Evolutionary conservation across 2,797 vertebrate species (phyloP), one percentile per base, ranked within the genome.

Genomic region (Cetoscarus ocellatus): DNA sequence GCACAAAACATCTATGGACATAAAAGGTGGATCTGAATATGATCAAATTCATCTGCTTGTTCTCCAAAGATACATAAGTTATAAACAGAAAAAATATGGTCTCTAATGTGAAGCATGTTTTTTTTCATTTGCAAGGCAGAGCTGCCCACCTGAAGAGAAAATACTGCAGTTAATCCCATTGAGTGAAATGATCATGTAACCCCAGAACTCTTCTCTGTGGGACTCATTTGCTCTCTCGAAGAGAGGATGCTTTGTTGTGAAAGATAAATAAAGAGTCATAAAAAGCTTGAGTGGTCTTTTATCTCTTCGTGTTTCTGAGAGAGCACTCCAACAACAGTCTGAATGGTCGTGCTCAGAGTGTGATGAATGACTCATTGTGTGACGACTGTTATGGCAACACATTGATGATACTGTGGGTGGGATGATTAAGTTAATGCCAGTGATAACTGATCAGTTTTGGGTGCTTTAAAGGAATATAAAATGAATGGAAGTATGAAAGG

Each of bases 301-400:
- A 81, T 84, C 74, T 83, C 60, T 52, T 56, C 67, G 53, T 76
- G 74, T 40, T 14, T 75, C 64, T 65, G 1, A 65, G 66, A 78
- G 69, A 73, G 61, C 42, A 17, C 14, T 67, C 18, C 60, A 71
- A 47, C 69, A 74, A 59, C 62, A 69, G 59, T 49, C 43, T 69
- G 73, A 86, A 83, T 72, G 40, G 18, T 67, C 56, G 63, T n/a
- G 36, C 69, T 78, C 27, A 70, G 58, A 71, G 63, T 15, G 3
- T 83, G 86, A 91, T 83, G 76, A 88, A 92, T 83, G 85, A 66
- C 67, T 79, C 76, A 75, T 72, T 84, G 84, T 89, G 70, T 43
- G 10, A 10, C 11, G 34, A 51, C 35, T 86, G 73, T 80, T 86
- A 82, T 87, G 79, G 81, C 77, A 85, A 77, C 78, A 83, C 45